Evolutionary conservation across 2,113 vertebrate species (phyloP), one percentile per base, ranked within the genome.

Genomic region (Cryptotis parvus): DNA sequence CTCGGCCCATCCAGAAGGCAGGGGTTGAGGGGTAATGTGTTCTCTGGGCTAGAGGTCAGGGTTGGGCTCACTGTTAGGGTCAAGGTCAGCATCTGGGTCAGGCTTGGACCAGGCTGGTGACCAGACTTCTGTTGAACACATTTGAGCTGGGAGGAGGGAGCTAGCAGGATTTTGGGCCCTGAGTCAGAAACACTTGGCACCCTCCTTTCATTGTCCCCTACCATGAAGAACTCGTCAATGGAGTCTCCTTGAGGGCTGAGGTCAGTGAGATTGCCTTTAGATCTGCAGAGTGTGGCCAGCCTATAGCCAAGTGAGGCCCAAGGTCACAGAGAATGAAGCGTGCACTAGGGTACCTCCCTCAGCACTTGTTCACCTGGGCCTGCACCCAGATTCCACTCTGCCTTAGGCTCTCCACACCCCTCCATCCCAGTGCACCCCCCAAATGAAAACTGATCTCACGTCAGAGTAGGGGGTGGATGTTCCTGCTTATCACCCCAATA

Each of bases 81-180:
- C 89, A 95, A 77, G 91, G 92, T 83, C 85, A 73, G 76, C 63
- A 94, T 95, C 94, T 96, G 93, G 14, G n/a, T 27, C 65, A 77
- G 66, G 49, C 12, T 72, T 33, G 9, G 78, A 7, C 55, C 58
- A 12, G 65, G 15, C 43, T 55, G 31, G 35, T 91, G 63, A 72
- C 43, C 20, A n/a, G 14, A 31, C 72, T 27, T 72, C 72, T 91
- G 9, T 35, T 72, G 5, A 66, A 41, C 31, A 18, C 9, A 9
- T 41, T 72, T 2, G 31, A 55, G 27, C 6, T 83, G 49, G 61
- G 16, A 77, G 41, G 39, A 78, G 29, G 37, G 63, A 52, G 39
- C 45, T 7, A 14, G 27, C 16, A 39, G n/a, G 1, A 26, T 27
- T 4, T 0, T 14, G 16, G 8, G 3, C 29, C 9, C 76, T 41